Evolutionary conservation across 2,888 invertebrate species (phyloP).

Genomic region (Oligia strigilis): DNA sequence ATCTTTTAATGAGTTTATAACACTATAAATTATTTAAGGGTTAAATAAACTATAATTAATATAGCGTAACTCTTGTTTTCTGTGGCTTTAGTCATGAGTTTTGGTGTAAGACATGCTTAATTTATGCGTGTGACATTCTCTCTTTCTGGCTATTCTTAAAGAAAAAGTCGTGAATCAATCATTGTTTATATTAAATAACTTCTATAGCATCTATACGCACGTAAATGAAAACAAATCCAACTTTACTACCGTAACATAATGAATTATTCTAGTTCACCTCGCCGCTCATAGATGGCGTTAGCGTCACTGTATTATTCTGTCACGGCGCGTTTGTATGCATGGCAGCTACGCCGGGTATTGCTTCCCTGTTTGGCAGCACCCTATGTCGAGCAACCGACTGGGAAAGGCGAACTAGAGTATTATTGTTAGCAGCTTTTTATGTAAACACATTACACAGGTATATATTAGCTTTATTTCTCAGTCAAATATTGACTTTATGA

Average conservation of each 20-base stretch:
- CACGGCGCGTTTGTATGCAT: conserved; percentile 41
- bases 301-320: conserved; percentile 19
- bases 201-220: not conserved
- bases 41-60: not conserved
- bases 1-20: conserved; percentile 25
- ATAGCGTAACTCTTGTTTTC: not conserved
- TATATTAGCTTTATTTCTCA: not conserved
- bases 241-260: not conserved
- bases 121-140: not conserved
- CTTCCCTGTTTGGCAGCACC: conserved; percentile 34
- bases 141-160: not conserved
- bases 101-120: not conserved
- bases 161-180: not conserved
- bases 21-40: not conserved
- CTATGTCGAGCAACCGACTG: conserved; percentile 26
- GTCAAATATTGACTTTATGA: not conserved
- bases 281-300: conserved; percentile 47
- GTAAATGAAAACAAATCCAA: conserved; percentile 4
- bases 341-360: conserved; percentile 24
- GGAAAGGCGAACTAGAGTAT: conserved; percentile 22
- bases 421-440: not conserved
- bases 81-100: not conserved
- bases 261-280: conserved; percentile 24
- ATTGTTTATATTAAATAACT: not conserved
- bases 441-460: not conserved